A percentile compares a stretch with the other conserved stretches of the same genome.
Conservation (phyloP, 53 echinoderm and acorn worm species). For the Mesocentrotus franciscanus region DNA sequence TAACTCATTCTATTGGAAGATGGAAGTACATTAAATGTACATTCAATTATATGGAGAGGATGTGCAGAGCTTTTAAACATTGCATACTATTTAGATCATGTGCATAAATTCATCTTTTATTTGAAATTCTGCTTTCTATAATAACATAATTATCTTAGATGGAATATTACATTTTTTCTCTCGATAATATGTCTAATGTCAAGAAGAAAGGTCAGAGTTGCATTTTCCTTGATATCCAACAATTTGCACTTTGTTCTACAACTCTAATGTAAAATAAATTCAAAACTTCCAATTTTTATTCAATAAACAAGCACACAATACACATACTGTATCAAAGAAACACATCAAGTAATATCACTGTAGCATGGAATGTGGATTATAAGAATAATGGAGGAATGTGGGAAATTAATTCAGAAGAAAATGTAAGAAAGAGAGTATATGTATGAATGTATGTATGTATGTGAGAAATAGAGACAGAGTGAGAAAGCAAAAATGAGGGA, state of each 20-base stretch:
- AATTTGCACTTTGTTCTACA: neutral
- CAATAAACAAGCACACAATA: neutral
- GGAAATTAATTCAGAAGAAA: neutral
- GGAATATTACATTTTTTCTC: neutral
- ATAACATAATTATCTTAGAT: neutral
- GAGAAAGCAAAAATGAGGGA: neutral
- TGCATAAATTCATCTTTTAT: neutral
- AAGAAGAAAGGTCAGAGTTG: neutral
- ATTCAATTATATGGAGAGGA: neutral
- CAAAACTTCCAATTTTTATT: neutral
- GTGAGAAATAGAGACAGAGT: neutral
- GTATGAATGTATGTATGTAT: too few species aligned
- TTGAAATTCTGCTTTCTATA: neutral
- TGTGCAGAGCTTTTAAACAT: neutral
- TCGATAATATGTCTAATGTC: neutral
- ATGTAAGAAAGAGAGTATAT: neutral
- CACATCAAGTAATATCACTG: neutral
- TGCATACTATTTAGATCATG: neutral
- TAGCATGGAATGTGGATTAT: neutral
- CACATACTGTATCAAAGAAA: neutral
- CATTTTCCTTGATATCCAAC: neutral
- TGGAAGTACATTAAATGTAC: neutral
- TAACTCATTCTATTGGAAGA: neutral
- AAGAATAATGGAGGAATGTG: neutral
- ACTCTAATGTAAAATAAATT: too few species aligned